Evolutionary conservation across 2,888 invertebrate species (phyloP), one percentile per base, ranked within the genome.

Genomic region (Eurytoma adleriae): DNA sequence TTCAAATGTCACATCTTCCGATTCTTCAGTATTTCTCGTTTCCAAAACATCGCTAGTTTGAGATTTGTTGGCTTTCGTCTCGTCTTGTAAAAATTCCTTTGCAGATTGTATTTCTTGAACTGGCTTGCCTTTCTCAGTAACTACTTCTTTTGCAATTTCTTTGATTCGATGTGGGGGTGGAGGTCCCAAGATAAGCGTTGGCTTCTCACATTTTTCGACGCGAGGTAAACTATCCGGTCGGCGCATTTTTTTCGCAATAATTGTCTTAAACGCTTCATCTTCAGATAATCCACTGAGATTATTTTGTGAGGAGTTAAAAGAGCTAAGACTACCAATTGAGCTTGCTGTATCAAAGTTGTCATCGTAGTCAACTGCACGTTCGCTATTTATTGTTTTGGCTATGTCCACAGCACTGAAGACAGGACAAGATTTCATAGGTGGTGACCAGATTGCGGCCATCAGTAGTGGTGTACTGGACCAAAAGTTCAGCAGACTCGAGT

Each of bases 401-500:
- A 97, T 94, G 91, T 97, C 97, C 52, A 96, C 92, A 13, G 95
- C 96, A 76, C 94, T 93, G 85, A 94, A 93, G 52, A 95, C 92
- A 18, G 96, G 96, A 84, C 95, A 95, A 4, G 94, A 93, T 88
- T 95, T 94, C 88, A 96, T 92, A 12, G 96, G 95, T 0, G 96
- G 95, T 2, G 95, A 94, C 96, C 96, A 97, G 72, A 97, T 92
- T 4, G 97, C 98, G 16, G 97, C 96, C 85, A 97, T 91, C 88
- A 96, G 93, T 57, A 98, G 91, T 0, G 98, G 95, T 59, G 95
- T 94, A 85, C 95, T 94, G 0, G 96, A 95, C 98, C 98, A 99
- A 76, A 94, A 94, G 91, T 98, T 98, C 0, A 98, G 91, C 30
- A 98, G 92, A 88, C 97, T 97, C 73, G 94, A 93, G 82, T 95